Base-by-base conservation (phyloP, 2,113 vertebrate species). In the Antidorcas marsupialis region DNA sequence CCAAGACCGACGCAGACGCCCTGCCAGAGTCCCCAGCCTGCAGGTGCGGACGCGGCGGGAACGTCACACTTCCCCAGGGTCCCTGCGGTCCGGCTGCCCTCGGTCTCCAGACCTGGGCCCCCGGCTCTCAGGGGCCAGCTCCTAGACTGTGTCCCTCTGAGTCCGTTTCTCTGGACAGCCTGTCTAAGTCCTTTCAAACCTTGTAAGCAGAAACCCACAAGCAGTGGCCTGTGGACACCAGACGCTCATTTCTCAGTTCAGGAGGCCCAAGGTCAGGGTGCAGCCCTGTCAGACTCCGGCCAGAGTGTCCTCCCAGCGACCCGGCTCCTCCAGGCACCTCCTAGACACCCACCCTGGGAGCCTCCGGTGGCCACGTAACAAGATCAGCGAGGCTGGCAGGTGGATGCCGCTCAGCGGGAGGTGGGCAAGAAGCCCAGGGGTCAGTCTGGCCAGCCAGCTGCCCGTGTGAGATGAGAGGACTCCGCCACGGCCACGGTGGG, bases 11-110 rank as follows among this genome's bases (percentile, higher is more conserved):
- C 3, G 1, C 27, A 17, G 27, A 17, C 0, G 8, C 76, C 43
- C 76, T 14, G 19, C 79, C 33, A 7, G 50, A 23, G 79, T 14
- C 50, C 11, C 50, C 79, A 52, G 83, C 36, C 13, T 11, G 36
- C 15, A 17, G 27, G 27, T 30, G 28, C 25, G 45, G 15, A 2
- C 2, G 0, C 7, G 0, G 25, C 4, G 0, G 74, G 2, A 5
- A 47, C 14, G 0, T 3, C 43, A 47, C 14, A 2, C 15, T 25
- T 47, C 43, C 43, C 3, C 74, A 28, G 10, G 74, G 7, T 45
- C 27, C 43, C 74, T 15, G 7, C 1, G 0, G 45, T 25, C 74
- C 14, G 0, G 64, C 64, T 71, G 64, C n/a, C n/a, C 17, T 71
- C 19, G 0, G 64, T 71, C n/a, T 71, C 64, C 67, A 71, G 67